These are phyloP conservation scores for Synergus laeviventris DNA, from an alignment of 2,888 invertebrate species.

Conservation along the genomic window DNA sequence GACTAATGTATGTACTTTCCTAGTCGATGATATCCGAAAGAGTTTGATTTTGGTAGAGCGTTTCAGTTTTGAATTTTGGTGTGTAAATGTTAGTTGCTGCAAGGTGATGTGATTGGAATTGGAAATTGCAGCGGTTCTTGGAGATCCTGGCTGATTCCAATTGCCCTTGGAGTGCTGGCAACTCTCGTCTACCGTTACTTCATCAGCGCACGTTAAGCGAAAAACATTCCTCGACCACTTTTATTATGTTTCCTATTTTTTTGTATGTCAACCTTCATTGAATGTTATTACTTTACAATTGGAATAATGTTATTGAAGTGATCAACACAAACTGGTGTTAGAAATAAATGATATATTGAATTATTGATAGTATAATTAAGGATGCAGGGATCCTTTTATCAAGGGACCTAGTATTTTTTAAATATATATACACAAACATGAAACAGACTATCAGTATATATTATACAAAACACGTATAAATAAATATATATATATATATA, in stretches of 20 bases:
- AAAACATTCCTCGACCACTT: slow-evolving; percentile 41
- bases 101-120: slow-evolving; percentile 68
- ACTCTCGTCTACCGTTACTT: slow-evolving; percentile 76
- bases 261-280: slow-evolving; percentile 41
- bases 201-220: slow-evolving; percentile 67
- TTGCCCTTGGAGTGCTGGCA: slow-evolving; percentile 75
- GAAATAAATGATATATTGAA: slow-evolving; percentile 32
- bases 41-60: slow-evolving; percentile 8
- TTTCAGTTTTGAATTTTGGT: slow-evolving; percentile 36
- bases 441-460: slow-evolving; percentile 44
- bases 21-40: not conserved
- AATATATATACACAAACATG: not conserved
- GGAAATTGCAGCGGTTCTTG: slow-evolving; percentile 76
- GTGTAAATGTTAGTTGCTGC: slow-evolving; percentile 61
- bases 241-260: slow-evolving; percentile 17
- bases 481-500: not conserved
- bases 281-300: slow-evolving; percentile 43
- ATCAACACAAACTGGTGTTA: slow-evolving; percentile 18
- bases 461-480: slow-evolving; percentile 45
- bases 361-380: slow-evolving; percentile 14
- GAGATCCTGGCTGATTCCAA: slow-evolving; percentile 77
- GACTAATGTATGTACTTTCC: not conserved
- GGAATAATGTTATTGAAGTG: slow-evolving; percentile 32
- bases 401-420: slow-evolving; percentile 41
- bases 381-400: slow-evolving; percentile 18